These are phyloP conservation scores for Pollenia angustigena DNA, from an alignment of 2,888 invertebrate species.

Conservation along the genomic window DNA sequence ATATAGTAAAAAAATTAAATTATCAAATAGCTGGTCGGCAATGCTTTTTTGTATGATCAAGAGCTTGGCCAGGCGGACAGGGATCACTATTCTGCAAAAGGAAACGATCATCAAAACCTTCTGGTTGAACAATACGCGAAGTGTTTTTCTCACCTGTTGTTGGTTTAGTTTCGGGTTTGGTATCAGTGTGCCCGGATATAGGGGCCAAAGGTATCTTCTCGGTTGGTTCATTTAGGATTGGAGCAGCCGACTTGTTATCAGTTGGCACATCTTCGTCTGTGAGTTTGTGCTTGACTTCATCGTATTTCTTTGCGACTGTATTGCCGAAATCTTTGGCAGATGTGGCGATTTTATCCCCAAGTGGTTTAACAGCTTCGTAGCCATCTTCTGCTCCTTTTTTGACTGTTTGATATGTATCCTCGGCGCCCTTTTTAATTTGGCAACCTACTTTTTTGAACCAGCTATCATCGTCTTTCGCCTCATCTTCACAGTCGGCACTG, in stretches of 20 bases:
- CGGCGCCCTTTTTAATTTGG: constrained; percentile 80
- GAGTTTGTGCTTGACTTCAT: constrained; percentile 81
- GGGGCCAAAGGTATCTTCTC: constrained; percentile 80
- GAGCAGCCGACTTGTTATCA: constrained; percentile 31
- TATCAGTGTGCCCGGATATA: constrained; percentile 61
- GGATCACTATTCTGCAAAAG: constrained; percentile 76
- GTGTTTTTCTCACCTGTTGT: constrained; percentile 74
- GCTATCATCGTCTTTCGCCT: constrained; percentile 64
- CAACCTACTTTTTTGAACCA: constrained; percentile 81
- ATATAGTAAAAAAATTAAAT: constrained; percentile 6
- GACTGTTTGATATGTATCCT: constrained; percentile 77
- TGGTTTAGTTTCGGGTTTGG: constrained; percentile 59
- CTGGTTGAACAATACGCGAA: constrained; percentile 59
- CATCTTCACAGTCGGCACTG: constrained; percentile 76
- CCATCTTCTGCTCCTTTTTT: constrained; percentile 81
- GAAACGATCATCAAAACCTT: constrained; percentile 76
- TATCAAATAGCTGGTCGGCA: constrained; percentile 65
- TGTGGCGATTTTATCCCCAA: constrained; percentile 79
- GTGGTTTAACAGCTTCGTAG: constrained; percentile 79
- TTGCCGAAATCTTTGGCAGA: constrained; percentile 80
- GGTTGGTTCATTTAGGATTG: constrained; percentile 76
- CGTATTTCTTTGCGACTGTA: constrained; percentile 79
- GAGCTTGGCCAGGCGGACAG: constrained; percentile 73
- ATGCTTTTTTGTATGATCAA: constrained; percentile 71
- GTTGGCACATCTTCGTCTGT: constrained; percentile 73